phyloP scores from a whole-genome alignment of 1,140 invertebrate species.

The Matsumurasca onukii region DNA sequence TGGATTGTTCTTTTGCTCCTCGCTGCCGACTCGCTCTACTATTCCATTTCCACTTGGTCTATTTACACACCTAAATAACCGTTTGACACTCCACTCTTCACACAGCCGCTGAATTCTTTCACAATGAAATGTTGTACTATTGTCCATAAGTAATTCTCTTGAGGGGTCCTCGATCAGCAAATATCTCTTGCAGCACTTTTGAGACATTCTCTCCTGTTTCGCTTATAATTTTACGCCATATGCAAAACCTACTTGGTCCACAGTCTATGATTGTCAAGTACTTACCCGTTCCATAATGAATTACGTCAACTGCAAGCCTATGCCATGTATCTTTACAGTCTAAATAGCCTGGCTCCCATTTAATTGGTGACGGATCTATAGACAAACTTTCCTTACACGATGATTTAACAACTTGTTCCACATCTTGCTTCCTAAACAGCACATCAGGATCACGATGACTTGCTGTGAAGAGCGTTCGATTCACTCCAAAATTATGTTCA shows the following conservation, averaged over 20 bases:
- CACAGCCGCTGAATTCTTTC: no score
- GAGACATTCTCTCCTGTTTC: background rate
- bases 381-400: background rate
- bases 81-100: no score
- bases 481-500: no score
- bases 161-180: background rate
- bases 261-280: background rate
- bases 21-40: no score
- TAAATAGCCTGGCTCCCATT: background rate
- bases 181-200: background rate
- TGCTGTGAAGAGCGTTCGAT: background rate
- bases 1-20: no score
- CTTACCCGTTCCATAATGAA: background rate
- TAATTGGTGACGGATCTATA: background rate
- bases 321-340: background rate
- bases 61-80: no score
- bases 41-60: no score
- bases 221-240: background rate
- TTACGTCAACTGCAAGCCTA: no score
- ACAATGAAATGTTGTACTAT: no score
- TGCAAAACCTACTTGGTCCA: background rate
- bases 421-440: background rate
- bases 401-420: background rate
- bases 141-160: background rate
- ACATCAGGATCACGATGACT: background rate